A percentile compares a stretch with the other conserved stretches of the same genome.
phyloP scores from a whole-genome alignment of 2,797 vertebrate genomes.

The Telmatherina bonti region DNA sequence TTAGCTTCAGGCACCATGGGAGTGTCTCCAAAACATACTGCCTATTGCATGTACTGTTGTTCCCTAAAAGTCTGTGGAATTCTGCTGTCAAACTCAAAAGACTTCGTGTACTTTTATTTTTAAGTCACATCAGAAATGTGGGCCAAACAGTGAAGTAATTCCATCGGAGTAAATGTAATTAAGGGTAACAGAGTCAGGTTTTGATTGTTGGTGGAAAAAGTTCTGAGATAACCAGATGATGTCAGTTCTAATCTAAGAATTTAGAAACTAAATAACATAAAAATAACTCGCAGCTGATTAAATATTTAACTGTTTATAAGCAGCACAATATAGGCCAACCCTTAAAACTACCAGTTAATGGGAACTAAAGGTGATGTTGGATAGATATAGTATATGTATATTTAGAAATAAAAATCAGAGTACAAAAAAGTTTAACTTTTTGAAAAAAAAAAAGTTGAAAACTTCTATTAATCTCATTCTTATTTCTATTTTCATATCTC shows the following conservation, averaged over 20 bases:
- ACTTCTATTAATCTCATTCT: not conserved
- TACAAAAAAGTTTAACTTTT: not conserved
- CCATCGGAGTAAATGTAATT: slow-evolving; percentile 1
- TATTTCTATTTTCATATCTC: not conserved
- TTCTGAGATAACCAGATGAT: not conserved
- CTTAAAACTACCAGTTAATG: too few relatives aligned
- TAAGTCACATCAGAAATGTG: slow-evolving; percentile 2
- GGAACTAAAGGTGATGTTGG: too few relatives aligned
- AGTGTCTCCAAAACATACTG: slow-evolving; percentile 43
- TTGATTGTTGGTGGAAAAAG: not conserved
- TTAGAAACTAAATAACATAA: not conserved
- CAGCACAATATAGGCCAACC: not conserved
- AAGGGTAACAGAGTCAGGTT: not conserved
- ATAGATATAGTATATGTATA: too few relatives aligned
- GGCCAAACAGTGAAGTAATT: slow-evolving; percentile 1
- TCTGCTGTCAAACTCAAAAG: slow-evolving; percentile 52
- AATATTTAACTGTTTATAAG: too few relatives aligned
- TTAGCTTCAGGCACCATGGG: slow-evolving; percentile 54
- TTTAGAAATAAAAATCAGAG: too few relatives aligned
- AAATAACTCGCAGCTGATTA: not conserved
- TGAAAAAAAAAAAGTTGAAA: not conserved
- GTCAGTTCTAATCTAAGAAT: not conserved
- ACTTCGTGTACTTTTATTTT: slow-evolving; percentile 36
- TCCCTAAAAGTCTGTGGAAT: slow-evolving; percentile 60
- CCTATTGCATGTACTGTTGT: slow-evolving; percentile 47